These are phyloP conservation scores for Achlya flavicornis DNA, from an alignment of 2,888 invertebrate species.

Conservation along the genomic window DNA sequence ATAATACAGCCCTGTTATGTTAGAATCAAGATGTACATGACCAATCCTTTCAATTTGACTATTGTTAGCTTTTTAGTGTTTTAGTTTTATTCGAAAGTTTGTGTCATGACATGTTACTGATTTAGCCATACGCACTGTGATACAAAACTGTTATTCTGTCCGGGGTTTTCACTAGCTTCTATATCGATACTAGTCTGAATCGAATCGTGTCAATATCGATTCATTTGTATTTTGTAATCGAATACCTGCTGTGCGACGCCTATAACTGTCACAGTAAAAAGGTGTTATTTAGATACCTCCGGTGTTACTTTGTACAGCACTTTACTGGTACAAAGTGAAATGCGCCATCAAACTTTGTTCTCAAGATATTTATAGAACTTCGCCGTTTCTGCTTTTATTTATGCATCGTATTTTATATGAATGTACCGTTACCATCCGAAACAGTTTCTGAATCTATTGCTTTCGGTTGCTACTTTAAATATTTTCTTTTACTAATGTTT, in stretches of 20 bases:
- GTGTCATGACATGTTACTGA: background rate
- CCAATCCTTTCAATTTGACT: background rate
- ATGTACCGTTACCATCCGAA: background rate
- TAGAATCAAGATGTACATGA: background rate
- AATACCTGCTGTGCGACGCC: constrained; percentile 10
- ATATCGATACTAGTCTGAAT: constrained; percentile 9
- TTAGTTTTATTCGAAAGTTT: background rate
- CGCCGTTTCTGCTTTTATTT: background rate
- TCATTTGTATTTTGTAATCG: constrained; percentile 14
- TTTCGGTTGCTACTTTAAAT: background rate
- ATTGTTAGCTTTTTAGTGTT: background rate
- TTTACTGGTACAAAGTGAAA: constrained; percentile 7
- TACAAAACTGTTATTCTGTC: constrained; percentile 7
- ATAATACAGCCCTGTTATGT: background rate
- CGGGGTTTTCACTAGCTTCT: constrained; percentile 13
- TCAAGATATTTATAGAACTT: background rate
- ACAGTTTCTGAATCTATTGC: background rate
- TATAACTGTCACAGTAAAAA: constrained; percentile 14
- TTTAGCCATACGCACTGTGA: background rate
- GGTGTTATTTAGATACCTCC: constrained; percentile 2
- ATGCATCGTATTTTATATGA: background rate
- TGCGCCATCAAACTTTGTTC: constrained; percentile 5
- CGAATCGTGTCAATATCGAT: constrained; percentile 11
- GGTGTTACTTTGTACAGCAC: constrained; percentile 4
- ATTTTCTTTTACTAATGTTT: background rate